Evolutionary conservation across 2,797 vertebrate species (phyloP), one percentile per base, ranked within the genome.

Genomic region (Coregonus ussuriensis): DNA sequence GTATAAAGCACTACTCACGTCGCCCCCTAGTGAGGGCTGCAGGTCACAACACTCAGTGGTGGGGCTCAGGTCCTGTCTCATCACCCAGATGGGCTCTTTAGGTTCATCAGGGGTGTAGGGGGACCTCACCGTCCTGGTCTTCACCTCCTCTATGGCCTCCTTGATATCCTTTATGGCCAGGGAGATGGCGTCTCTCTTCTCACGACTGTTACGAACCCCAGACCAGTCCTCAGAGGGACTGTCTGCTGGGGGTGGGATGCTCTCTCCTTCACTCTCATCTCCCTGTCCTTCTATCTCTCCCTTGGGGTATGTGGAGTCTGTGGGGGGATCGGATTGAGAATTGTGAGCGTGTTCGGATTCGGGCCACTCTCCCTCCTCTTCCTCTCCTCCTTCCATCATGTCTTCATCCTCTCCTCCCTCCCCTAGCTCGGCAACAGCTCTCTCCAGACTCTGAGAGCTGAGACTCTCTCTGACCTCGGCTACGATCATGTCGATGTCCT

Each of bases 151-250:
- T 71, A 99, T 99, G 83, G 98, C 98, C 85, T 99, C 98, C 88
- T 96, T 98, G 85, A 99, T 99, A 91, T 99, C 98, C 85, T 97
- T 99, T 87, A 99, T 99, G 81, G 97, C 98, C 90, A 99, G 86
- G 2, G 97, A 98, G 85, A 99, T 99, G 65, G 97, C 97, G 37
- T 98, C 97, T 79, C 96, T 95, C 86, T 98, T 97, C 86, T 97
- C 95, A 81, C 96, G 95, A 83, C 92, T 96, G 89, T 95, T 96
- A 67, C 93, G 91, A 25, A 76, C 47, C 1, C 77, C 41, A 47
- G 41, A 47, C 41, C 41, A 47, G 41, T 47, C 89, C 21, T 91
- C 91, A 15, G 83, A 74, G 0, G 86, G 83, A 69, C 85, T 90
- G 31, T 0, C 74, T 0, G 75, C 29, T 56, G 66, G 83, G 16